Evolutionary conservation across 2,797 vertebrate genomes (phyloP).

Genomic region (Epinephelus awoara): DNA sequence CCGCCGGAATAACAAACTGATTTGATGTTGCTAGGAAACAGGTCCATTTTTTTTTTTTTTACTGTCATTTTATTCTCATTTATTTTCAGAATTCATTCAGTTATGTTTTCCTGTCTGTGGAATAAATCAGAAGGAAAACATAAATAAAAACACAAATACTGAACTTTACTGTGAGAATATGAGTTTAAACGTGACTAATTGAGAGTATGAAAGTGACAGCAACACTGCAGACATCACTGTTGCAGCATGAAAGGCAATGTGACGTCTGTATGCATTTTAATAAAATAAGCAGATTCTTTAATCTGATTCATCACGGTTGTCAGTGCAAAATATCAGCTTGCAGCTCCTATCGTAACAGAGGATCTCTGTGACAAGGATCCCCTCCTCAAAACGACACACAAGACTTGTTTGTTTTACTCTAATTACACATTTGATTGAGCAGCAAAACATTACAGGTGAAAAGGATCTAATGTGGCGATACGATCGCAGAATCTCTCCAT

Average conservation of each 20-base stretch:
- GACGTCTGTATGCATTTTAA: slow-evolving; percentile 58
- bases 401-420: slow-evolving; percentile 41
- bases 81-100: slow-evolving; percentile 79
- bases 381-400: slow-evolving; percentile 5
- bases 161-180: slow-evolving; percentile 15
- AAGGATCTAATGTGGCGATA: slow-evolving; percentile 14
- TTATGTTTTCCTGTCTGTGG: slow-evolving; percentile 57
- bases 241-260: slow-evolving; percentile 62
- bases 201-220: slow-evolving; percentile 38
- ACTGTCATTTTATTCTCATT: slow-evolving; percentile 77
- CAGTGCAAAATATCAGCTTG: slow-evolving; percentile 29
- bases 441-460: slow-evolving; percentile 42
- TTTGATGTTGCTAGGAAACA: slow-evolving; percentile 89
- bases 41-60: slow-evolving; percentile 47
- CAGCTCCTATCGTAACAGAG: slow-evolving; percentile 31
- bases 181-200: slow-evolving; percentile 54
- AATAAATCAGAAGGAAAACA: slow-evolving; percentile 59
- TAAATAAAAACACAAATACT: slow-evolving; percentile 50
- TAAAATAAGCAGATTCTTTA: slow-evolving; percentile 43
- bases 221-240: slow-evolving; percentile 51
- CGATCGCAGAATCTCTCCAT: slow-evolving; percentile 24
- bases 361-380: slow-evolving; percentile 37
- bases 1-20: slow-evolving; percentile 75
- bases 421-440: slow-evolving; percentile 60
- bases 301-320: slow-evolving; percentile 53